Conservation (phyloP, 2,797 vertebrate species). For the Graptemys geographica region DNA sequence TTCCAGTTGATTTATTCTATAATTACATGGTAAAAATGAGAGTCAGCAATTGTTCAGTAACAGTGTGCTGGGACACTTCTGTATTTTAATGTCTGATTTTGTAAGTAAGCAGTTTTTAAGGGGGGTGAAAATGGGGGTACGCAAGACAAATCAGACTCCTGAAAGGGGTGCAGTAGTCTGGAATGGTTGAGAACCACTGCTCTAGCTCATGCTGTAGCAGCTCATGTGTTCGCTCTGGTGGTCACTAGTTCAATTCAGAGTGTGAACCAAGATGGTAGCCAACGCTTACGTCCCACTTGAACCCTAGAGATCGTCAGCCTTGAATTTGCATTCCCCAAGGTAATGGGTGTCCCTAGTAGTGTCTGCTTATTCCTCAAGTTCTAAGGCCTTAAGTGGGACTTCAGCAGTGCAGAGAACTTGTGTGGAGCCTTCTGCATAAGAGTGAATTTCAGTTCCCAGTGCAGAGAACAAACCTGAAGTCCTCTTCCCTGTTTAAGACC, state of each 20-base stretch:
- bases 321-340: neutral
- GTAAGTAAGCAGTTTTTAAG: too few species aligned
- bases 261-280: neutral
- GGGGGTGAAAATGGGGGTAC: too few species aligned
- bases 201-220: neutral
- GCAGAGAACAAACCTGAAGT: neutral
- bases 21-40: too few species aligned
- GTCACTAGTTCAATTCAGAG: neutral
- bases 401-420: slow-evolving; percentile 2
- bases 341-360: neutral
- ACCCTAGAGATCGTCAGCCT: neutral
- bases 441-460: neutral
- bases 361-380: neutral
- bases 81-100: too few species aligned
- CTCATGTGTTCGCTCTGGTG: too few species aligned
- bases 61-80: too few species aligned
- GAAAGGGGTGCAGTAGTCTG: too few species aligned
- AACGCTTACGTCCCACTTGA: neutral
- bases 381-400: slow-evolving; percentile 20
- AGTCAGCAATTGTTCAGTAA: too few species aligned
- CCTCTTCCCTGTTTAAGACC: neutral
- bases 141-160: too few species aligned
- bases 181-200: too few species aligned
- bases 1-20: too few species aligned
- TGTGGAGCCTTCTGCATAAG: neutral